phyloP scores from a whole-genome alignment of 37 sponge, comb jelly and placozoan genomes.

The Cladorhizidae sp. region DNA sequence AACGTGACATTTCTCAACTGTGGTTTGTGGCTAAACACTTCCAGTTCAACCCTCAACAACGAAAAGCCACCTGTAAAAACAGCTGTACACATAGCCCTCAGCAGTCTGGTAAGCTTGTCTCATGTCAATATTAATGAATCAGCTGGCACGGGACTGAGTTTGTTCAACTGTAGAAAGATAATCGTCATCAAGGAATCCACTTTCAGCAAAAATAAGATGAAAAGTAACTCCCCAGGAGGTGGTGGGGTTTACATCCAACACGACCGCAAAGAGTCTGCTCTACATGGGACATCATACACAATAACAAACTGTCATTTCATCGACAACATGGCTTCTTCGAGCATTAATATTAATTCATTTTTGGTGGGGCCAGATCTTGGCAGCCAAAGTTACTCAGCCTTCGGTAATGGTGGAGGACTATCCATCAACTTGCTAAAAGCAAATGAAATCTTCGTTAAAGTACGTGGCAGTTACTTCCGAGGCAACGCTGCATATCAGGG shows the following conservation, averaged over 20 bases:
- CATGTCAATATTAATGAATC: conserved; percentile 7
- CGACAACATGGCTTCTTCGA: background rate
- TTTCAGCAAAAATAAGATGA: background rate
- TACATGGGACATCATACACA: background rate
- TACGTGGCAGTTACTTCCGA: background rate
- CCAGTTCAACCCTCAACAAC: background rate
- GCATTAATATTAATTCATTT: background rate
- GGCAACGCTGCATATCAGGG: conserved; percentile 4
- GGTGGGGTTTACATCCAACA: background rate
- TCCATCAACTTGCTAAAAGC: background rate
- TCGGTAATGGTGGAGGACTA: conserved; percentile 15
- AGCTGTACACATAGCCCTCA: conserved; percentile 1
- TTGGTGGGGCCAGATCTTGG: background rate
- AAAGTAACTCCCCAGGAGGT: background rate
- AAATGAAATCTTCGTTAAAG: background rate
- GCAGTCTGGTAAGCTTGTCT: background rate
- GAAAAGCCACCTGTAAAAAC: background rate
- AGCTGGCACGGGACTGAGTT: conserved; percentile 3
- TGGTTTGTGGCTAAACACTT: background rate
- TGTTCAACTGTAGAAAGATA: background rate
- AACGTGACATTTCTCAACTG: background rate
- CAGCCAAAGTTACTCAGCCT: background rate
- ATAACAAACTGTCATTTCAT: conserved; percentile 9
- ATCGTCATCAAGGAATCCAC: background rate
- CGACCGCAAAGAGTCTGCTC: background rate